Evolutionary conservation across 2,888 invertebrate genomes (phyloP), one percentile per base, ranked within the genome.

Genomic region (Nezara viridula): DNA sequence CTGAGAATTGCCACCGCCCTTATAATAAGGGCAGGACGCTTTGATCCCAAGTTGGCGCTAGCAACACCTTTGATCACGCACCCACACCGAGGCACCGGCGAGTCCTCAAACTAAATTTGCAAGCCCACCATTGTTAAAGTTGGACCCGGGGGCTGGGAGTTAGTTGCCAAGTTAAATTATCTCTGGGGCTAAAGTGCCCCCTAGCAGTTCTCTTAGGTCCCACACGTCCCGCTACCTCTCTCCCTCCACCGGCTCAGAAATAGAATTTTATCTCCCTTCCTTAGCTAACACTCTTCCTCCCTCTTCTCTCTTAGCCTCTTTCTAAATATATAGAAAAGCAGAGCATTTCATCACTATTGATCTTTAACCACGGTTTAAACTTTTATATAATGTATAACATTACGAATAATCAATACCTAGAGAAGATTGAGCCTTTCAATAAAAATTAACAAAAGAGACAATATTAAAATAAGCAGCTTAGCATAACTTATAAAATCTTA

Each of bases 111-210:
- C 89, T 86, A 89, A 89, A 89, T 89, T 89, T 89, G 89, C 89
- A 86, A 89, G 77, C 86, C 86, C 86, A 77, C 86, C 89, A 89
- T 89, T 89, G 89, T 89, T 86, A 89, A 89, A 89, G 89, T 89
- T 89, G 89, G 89, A 88, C 85, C 89, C 85, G 88, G 85, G 49
- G 81, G 47, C 66, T 73, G 66, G 66, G 66, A 89, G 55, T 89
- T 89, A 89, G 89, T 89, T 89, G 85, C 60, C 85, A 89, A 89
- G 89, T 89, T 89, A 89, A 89, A 89, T 89, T 89, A 89, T 89
- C 89, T 81, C 66, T 44, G 66, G 66, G 88, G 47, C 44, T 44
- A 88, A 88, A 88, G 88, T 88, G 88, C 88, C 88, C 88, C 66
- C 88, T 73, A 66, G 88, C 88, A 88, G 88, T 88, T 88, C 88